phyloP scores from a whole-genome alignment of 2,888 invertebrate genomes.

The Erannis defoliaria region DNA sequence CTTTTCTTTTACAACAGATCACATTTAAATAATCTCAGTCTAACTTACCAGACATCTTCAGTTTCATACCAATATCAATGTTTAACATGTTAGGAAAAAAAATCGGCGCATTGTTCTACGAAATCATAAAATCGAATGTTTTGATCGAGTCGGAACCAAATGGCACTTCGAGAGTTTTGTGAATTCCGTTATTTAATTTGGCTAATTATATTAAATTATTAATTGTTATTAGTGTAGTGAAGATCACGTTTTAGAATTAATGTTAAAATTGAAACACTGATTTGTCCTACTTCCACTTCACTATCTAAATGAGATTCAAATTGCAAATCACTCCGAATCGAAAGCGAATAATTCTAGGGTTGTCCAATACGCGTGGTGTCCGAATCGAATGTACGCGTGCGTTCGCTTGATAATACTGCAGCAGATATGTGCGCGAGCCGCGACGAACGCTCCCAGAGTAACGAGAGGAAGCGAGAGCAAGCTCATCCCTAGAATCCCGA shows the following conservation, averaged over 20 bases:
- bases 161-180: neutral
- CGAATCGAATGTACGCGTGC: slow-evolving; percentile 53
- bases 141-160: neutral
- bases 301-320: slow-evolving; percentile 16
- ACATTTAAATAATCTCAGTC: neutral
- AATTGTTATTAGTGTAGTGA: too few relatives aligned
- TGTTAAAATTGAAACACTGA: slow-evolving; percentile 2
- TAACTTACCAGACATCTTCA: slow-evolving; percentile 83
- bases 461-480: slow-evolving; percentile 84
- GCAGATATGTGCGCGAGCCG: slow-evolving; percentile 74
- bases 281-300: slow-evolving; percentile 24
- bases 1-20: neutral
- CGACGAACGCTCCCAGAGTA: slow-evolving; percentile 82
- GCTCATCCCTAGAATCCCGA: slow-evolving; percentile 87
- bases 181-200: neutral
- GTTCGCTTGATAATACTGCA: slow-evolving; percentile 61
- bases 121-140: slow-evolving; percentile 4
- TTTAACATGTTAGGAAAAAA: slow-evolving; percentile 59
- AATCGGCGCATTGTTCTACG: slow-evolving; percentile 34
- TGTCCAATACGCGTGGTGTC: slow-evolving; percentile 42
- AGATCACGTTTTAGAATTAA: neutral
- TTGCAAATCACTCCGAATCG: slow-evolving; percentile 15
- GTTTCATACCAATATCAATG: slow-evolving; percentile 66
- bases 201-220: too few relatives aligned
- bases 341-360: neutral